Conservation (phyloP, 2,113 vertebrate species). For the Motacilla alba region DNA sequence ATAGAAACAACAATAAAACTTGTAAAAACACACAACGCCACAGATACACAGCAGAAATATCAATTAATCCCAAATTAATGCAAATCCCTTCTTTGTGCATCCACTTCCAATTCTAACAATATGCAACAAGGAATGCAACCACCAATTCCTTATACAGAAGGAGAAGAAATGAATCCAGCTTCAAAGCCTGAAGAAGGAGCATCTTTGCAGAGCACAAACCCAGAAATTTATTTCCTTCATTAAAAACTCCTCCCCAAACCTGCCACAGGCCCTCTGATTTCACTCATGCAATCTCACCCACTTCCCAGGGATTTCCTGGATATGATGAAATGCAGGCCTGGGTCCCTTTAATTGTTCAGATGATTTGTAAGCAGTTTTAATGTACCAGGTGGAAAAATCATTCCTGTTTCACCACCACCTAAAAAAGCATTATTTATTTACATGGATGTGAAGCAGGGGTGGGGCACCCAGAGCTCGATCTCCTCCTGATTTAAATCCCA, state of each 20-base stretch:
- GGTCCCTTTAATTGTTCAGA: neutral
- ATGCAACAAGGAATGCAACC: too few relatives aligned
- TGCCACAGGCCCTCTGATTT: neutral
- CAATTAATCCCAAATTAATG: neutral
- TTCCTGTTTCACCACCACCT: neutral
- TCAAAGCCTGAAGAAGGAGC: too few relatives aligned
- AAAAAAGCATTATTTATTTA: neutral
- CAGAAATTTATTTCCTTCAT: neutral
- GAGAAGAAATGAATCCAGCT: too few relatives aligned
- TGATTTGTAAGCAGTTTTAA: neutral
- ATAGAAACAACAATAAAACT: too few relatives aligned
- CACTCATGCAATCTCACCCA: fast-evolving
- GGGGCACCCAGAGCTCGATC: neutral
- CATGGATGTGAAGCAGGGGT: neutral
- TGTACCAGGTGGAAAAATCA: neutral
- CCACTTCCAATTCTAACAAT: neutral
- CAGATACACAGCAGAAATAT: neutral
- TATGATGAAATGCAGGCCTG: neutral
- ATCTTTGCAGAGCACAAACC: too few relatives aligned
- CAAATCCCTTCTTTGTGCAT: neutral
- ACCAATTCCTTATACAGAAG: too few relatives aligned
- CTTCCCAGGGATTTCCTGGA: neutral
- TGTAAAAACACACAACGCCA: too few relatives aligned
- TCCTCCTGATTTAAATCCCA: neutral
- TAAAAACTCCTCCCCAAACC: neutral